Evolutionary conservation across 2,888 invertebrate genomes (phyloP).

Genomic region (Drosophila lutescens): DNA sequence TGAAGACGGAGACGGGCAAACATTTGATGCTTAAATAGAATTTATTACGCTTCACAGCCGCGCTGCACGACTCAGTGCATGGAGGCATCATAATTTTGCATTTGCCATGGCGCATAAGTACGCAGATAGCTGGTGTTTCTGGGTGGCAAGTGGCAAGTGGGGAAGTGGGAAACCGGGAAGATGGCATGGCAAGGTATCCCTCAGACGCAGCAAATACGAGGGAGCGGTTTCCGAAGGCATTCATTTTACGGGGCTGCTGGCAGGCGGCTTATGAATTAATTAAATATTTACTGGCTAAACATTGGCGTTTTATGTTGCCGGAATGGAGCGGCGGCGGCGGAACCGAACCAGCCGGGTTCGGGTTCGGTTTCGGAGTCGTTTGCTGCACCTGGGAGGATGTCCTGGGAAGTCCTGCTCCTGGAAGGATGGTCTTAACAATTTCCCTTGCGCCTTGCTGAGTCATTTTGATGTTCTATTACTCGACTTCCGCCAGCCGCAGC

Average conservation of each 20-base stretch:
- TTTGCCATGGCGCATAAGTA: slow-evolving; percentile 44
- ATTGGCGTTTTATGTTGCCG: slow-evolving; percentile 60
- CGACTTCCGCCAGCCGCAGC: slow-evolving; percentile 67
- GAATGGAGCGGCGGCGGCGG: slow-evolving; percentile 8
- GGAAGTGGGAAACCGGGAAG: no score
- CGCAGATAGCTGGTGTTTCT: slow-evolving; percentile 16
- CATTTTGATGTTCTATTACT: slow-evolving; percentile 80
- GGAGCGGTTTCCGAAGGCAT: slow-evolving; percentile 39
- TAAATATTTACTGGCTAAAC: slow-evolving; percentile 75
- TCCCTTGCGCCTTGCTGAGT: slow-evolving; percentile 64
- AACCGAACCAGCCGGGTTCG: not conserved
- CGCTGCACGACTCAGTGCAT: slow-evolving; percentile 35
- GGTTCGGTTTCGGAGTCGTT: slow-evolving; percentile 16
- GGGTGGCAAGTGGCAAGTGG: no score
- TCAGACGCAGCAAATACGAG: slow-evolving; percentile 24
- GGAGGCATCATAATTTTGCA: slow-evolving; percentile 60
- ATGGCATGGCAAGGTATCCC: slow-evolving; percentile 6
- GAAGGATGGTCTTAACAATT: slow-evolving; percentile 46
- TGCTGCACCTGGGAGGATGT: slow-evolving; percentile 26
- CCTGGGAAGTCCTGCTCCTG: slow-evolving; percentile 3
- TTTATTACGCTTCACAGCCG: slow-evolving; percentile 52
- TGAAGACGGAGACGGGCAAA: slow-evolving; percentile 20
- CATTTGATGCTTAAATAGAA: slow-evolving; percentile 51
- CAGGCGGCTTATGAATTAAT: slow-evolving; percentile 73
- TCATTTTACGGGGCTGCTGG: slow-evolving; percentile 47